Percentiles rank a stretch among this genome's conserved stretches.
phyloP scores from a whole-genome alignment of 2,888 invertebrate species.

The Eristalis intricaria region DNA sequence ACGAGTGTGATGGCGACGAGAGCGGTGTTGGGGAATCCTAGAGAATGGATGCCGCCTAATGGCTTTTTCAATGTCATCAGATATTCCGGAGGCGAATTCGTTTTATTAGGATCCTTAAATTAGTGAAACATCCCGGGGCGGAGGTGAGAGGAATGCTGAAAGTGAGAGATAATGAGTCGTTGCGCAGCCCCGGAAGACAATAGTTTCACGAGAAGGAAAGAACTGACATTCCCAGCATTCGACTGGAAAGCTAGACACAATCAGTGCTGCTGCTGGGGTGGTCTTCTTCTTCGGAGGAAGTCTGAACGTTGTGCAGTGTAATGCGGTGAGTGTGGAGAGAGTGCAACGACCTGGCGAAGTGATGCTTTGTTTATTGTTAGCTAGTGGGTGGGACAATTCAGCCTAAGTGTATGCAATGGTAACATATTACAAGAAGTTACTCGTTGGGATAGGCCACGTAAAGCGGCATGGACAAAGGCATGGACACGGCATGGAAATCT shows the following conservation, averaged over 20 bases:
- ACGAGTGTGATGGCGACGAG: not conserved
- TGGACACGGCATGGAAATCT: no score
- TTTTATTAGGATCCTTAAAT: constrained; percentile 67
- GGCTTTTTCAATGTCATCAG: constrained; percentile 70
- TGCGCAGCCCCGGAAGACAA: constrained; percentile 48
- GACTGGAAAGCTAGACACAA: not conserved
- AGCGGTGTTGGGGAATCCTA: constrained; percentile 21
- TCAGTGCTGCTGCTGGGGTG: not conserved
- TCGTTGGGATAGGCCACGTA: no score
- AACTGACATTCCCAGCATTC: not conserved
- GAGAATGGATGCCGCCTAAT: constrained; percentile 59
- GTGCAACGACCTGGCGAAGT: no score
- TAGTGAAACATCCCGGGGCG: constrained; percentile 30
- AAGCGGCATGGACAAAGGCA: no score
- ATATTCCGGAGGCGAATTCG: constrained; percentile 68
- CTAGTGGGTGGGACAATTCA: no score
- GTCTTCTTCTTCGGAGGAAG: not conserved
- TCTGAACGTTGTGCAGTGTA: not conserved
- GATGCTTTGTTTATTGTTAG: no score
- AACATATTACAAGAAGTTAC: no score
- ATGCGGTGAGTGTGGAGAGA: not conserved
- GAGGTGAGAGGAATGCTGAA: constrained; percentile 3
- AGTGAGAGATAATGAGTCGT: constrained; percentile 56
- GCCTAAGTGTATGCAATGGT: no score
- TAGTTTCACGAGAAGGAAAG: constrained; percentile 32